A percentile compares a stretch with the other conserved stretches of the same genome.
Conservation (phyloP, 2,113 vertebrate species). For the Puntigrus tetrazona region DNA sequence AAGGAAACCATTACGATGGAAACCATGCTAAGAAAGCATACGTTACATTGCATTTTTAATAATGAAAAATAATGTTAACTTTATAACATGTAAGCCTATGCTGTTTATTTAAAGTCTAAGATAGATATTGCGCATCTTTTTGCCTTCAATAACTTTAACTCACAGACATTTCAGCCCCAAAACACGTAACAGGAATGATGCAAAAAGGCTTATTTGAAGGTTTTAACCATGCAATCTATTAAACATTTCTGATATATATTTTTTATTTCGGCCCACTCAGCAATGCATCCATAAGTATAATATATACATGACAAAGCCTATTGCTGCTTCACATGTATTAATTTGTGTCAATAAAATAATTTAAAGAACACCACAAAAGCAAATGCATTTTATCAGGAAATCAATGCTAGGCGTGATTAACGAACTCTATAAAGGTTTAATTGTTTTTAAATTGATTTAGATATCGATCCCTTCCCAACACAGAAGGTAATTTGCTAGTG, state of each 20-base stretch:
- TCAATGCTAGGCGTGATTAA: constrained; percentile 32
- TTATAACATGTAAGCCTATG: background rate
- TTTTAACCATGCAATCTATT: background rate
- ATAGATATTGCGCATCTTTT: too few relatives aligned
- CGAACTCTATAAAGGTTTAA: constrained; percentile 30
- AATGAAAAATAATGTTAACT: background rate
- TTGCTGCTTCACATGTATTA: background rate
- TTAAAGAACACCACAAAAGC: background rate
- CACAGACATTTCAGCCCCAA: too few relatives aligned
- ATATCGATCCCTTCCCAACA: constrained; percentile 28
- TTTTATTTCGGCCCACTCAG: background rate
- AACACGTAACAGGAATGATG: too few relatives aligned
- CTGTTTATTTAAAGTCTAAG: background rate
- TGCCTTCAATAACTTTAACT: too few relatives aligned
- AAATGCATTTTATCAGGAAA: constrained; percentile 3
- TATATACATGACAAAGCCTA: background rate
- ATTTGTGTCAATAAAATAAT: constrained; percentile 9
- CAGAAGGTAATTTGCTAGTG: constrained; percentile 23
- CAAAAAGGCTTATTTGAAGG: too few relatives aligned
- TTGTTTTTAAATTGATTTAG: constrained; percentile 38
- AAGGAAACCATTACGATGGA: too few relatives aligned
- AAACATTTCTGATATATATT: background rate
- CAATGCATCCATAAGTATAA: background rate
- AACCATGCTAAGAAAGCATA: background rate
- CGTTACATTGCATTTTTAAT: background rate